A percentile compares a stretch with the other conserved stretches of the same genome.
Conservation (phyloP, 2,797 vertebrate genomes). For the Bradypodion ventrale region DNA sequence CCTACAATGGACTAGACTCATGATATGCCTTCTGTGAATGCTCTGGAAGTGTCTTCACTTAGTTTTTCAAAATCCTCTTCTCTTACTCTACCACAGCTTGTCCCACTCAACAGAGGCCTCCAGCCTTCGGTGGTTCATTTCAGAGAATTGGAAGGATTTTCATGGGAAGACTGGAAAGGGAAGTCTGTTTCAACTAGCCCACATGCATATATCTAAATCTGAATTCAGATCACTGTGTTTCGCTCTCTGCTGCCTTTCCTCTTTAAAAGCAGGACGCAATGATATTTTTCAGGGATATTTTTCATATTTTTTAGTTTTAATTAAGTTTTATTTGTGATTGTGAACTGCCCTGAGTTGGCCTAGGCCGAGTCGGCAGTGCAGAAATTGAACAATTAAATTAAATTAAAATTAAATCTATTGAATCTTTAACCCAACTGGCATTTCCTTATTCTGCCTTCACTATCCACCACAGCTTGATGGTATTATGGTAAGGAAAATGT, state of each 20-base stretch:
- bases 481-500: background rate
- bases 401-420: background rate
- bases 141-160: background rate
- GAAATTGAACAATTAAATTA: too few relatives aligned
- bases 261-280: background rate
- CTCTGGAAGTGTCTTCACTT: background rate
- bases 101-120: too few relatives aligned
- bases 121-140: too few relatives aligned
- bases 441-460: background rate
- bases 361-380: too few relatives aligned
- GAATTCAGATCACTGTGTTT: background rate
- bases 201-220: background rate
- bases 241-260: background rate
- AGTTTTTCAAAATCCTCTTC: background rate
- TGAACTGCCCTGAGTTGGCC: too few relatives aligned
- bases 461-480: background rate
- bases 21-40: background rate
- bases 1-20: background rate
- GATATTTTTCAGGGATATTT: background rate
- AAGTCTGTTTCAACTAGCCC: background rate
- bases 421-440: background rate
- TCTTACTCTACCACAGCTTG: background rate
- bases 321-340: too few relatives aligned
- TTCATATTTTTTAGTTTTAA: too few relatives aligned
- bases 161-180: background rate